These are phyloP conservation scores for Oenanthe oenanthe DNA, from an alignment of 2,113 vertebrate genomes.

Conservation along the genomic window DNA sequence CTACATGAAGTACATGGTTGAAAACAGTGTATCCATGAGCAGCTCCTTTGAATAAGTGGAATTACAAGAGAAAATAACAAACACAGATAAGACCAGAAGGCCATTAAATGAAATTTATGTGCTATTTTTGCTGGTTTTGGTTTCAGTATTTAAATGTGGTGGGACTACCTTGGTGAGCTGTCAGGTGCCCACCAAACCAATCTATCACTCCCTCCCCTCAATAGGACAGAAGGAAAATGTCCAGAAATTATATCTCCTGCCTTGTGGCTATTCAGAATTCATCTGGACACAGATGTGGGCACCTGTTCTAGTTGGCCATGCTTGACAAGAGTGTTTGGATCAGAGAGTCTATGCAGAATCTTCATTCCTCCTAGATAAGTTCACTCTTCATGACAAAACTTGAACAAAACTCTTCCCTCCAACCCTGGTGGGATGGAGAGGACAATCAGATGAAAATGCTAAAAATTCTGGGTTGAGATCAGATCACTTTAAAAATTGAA, in stretches of 20 bases:
- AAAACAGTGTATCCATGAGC: neutral
- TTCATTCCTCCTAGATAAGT: neutral
- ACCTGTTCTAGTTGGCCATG: neutral
- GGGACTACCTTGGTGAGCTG: accelerated
- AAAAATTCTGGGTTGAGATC: neutral
- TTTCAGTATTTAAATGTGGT: neutral
- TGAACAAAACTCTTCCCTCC: neutral
- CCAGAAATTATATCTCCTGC: neutral
- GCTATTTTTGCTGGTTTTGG: neutral
- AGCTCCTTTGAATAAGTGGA: neutral
- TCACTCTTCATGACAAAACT: neutral
- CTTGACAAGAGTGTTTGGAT: neutral
- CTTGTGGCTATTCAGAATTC: neutral
- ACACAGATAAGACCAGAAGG: neutral
- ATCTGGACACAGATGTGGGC: neutral
- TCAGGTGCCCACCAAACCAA: neutral
- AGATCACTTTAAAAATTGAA: neutral
- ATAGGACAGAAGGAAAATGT: neutral
- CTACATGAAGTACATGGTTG: neutral
- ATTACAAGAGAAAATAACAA: neutral
- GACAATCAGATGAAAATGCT: neutral
- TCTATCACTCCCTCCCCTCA: neutral
- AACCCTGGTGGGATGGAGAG: neutral
- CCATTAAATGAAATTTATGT: neutral
- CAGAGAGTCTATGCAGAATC: neutral